Conservation (phyloP, 2,797 vertebrate genomes). For the Lerista edwardsae region DNA sequence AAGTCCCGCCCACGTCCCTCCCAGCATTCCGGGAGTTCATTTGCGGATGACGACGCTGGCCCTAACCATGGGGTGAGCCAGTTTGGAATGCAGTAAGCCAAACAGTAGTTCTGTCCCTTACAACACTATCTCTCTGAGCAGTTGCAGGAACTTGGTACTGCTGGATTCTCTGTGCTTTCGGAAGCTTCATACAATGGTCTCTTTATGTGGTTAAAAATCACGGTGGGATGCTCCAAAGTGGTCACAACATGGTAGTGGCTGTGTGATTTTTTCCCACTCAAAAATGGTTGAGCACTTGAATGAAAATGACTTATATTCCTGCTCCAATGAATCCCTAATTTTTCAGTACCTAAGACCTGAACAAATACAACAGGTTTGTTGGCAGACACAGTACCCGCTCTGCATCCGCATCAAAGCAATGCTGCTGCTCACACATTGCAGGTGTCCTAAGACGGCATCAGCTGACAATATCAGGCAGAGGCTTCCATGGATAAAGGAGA, state of each 20-base stretch:
- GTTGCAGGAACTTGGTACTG: background rate
- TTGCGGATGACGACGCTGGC: too few species aligned
- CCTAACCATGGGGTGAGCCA: background rate
- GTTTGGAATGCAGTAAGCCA: background rate
- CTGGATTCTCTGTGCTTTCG: background rate
- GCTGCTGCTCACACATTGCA: background rate
- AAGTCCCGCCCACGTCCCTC: too few species aligned
- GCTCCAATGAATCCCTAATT: background rate
- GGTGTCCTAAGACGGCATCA: background rate
- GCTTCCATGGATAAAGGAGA: background rate
- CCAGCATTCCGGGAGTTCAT: too few species aligned
- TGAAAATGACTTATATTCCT: background rate
- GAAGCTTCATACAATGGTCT: background rate
- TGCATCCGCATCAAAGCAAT: background rate
- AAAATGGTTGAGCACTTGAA: background rate
- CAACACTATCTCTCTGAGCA: background rate
- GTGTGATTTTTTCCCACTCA: background rate
- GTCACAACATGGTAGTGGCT: background rate
- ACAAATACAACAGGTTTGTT: background rate
- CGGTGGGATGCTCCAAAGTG: too few species aligned
- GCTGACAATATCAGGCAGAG: background rate
- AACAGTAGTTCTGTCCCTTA: background rate
- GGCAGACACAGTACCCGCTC: background rate
- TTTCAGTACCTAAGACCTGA: background rate
- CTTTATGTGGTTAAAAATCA: background rate